phyloP scores from a whole-genome alignment of 2,113 vertebrate genomes.

The Mus pahari region DNA sequence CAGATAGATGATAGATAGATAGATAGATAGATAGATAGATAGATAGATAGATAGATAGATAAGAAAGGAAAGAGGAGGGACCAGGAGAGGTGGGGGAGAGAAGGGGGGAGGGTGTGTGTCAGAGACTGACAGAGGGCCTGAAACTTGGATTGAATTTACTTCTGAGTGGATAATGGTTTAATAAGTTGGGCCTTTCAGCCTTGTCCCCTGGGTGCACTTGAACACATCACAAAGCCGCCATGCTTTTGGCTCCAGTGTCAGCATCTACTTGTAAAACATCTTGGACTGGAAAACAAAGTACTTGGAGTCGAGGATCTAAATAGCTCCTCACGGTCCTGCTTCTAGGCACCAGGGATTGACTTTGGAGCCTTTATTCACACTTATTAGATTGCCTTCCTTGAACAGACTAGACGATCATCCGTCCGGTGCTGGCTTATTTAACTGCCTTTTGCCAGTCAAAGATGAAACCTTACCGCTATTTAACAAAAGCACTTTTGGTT shows the following conservation, averaged over 20 bases:
- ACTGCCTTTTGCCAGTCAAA: constrained; percentile 66
- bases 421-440: not conserved
- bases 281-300: constrained; percentile 40
- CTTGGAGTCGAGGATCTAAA: constrained; percentile 39
- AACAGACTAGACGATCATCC: constrained; percentile 43
- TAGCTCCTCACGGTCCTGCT: not conserved
- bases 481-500: constrained; percentile 51
- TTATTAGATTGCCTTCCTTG: constrained; percentile 44
- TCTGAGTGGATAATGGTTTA: constrained; percentile 47
- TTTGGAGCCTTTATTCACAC: constrained; percentile 19
- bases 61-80: too few species aligned
- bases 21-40: too few species aligned
- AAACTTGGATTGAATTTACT: constrained; percentile 46
- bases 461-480: constrained; percentile 64
- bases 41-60: too few species aligned
- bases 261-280: constrained; percentile 40
- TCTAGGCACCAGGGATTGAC: constrained; percentile 53
- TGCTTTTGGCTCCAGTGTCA: constrained; percentile 60
- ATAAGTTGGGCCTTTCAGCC: constrained; percentile 19
- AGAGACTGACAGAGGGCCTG: not conserved
- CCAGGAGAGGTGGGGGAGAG: accelerated
- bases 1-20: not conserved
- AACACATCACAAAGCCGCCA: constrained; percentile 30
- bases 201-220: constrained; percentile 52
- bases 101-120: not conserved